A percentile compares a stretch with the other conserved stretches of the same genome.
phyloP scores from a whole-genome alignment of 1,140 invertebrate species.

The Rhizoglyphus robini region DNA sequence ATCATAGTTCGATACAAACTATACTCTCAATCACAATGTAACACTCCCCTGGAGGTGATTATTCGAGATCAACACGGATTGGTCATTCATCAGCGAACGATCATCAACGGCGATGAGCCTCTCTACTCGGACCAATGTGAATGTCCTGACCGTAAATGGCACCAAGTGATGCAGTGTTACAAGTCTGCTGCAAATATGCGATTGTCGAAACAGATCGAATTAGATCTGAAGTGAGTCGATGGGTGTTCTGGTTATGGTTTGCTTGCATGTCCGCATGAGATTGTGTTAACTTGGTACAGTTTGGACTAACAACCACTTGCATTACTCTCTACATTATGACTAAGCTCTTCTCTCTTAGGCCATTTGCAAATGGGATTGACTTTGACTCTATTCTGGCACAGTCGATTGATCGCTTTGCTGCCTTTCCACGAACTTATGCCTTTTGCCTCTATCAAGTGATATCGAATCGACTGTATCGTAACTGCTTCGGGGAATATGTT shows the following conservation, averaged over 20 bases:
- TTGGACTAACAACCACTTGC: not conserved
- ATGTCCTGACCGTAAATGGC: slow-evolving; percentile 58
- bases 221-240: slow-evolving; percentile 59
- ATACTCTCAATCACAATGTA: not conserved
- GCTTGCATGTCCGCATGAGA: too few species aligned
- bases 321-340: not conserved
- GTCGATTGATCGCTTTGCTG: slow-evolving; percentile 45
- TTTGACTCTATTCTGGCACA: slow-evolving; percentile 51
- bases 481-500: slow-evolving; percentile 84
- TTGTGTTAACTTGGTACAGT: slow-evolving; percentile 49
- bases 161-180: slow-evolving; percentile 51
- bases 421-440: slow-evolving; percentile 60
- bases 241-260: too few species aligned
- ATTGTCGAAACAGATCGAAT: slow-evolving; percentile 52
- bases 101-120: slow-evolving; percentile 37
- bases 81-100: not conserved
- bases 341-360: slow-evolving; percentile 6
- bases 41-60: not conserved
- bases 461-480: slow-evolving; percentile 64
- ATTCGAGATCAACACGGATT: not conserved
- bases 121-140: slow-evolving; percentile 69
- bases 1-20: slow-evolving; percentile 1
- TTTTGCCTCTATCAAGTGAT: slow-evolving; percentile 81
- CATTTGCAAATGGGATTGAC: slow-evolving; percentile 41
- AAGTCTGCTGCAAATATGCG: slow-evolving; percentile 25